These are phyloP conservation scores for Drosophila teissieri DNA, from an alignment of 1,140 invertebrate species.

Conservation along the genomic window DNA sequence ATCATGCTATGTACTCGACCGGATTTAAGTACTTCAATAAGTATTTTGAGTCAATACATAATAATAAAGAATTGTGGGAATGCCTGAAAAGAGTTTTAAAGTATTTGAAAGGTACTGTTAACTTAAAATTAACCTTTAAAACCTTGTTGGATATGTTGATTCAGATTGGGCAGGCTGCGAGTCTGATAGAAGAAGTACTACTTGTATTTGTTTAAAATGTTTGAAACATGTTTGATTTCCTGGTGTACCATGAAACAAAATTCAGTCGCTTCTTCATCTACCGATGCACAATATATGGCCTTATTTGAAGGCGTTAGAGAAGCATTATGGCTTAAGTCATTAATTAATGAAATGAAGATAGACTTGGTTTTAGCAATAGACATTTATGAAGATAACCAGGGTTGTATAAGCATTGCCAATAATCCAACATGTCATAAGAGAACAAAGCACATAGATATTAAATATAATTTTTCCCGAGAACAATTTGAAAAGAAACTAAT, in stretches of 20 bases:
- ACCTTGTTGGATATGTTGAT: background rate
- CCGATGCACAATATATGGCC: too few species aligned
- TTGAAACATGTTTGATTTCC: too few species aligned
- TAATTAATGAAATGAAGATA: background rate
- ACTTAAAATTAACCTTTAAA: background rate
- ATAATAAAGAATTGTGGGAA: background rate
- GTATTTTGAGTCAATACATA: background rate
- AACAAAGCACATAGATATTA: slow-evolving; percentile 3
- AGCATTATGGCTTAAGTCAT: background rate
- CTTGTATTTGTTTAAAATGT: slow-evolving; percentile 1
- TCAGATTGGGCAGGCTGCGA: background rate
- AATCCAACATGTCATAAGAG: slow-evolving; percentile 3
- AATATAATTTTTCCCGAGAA: slow-evolving; percentile 6
- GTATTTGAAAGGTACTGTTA: background rate
- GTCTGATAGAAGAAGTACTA: background rate
- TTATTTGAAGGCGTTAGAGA: too few species aligned
- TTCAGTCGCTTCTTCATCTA: too few species aligned
- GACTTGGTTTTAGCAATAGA: background rate
- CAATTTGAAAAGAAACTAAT: slow-evolving; percentile 4
- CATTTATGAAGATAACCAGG: slow-evolving; percentile 5
- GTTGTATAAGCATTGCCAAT: background rate
- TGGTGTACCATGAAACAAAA: too few species aligned
- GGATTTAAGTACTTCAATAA: background rate
- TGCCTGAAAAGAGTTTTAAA: background rate
- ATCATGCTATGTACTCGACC: too few species aligned